Evolutionary conservation across 2,888 invertebrate genomes (phyloP).

Genomic region (Melanostoma mellinum): DNA sequence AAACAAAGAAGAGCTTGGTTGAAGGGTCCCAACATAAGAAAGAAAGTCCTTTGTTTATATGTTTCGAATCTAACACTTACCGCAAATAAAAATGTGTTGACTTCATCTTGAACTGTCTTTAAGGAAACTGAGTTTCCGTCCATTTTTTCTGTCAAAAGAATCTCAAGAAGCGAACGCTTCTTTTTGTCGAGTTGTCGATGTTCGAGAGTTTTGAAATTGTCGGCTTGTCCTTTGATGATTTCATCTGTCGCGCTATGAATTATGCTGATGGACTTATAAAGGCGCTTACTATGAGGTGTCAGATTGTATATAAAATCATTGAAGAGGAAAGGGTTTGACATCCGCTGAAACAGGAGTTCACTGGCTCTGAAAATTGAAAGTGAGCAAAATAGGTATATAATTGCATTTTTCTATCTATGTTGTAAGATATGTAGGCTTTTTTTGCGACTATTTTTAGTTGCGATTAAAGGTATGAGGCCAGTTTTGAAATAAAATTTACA

Average conservation of each 20-base stretch:
- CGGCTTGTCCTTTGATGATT: slow-evolving; percentile 76
- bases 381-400: too few relatives aligned
- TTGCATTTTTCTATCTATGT: not conserved
- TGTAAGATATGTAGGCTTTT: too few relatives aligned
- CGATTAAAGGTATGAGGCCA: too few relatives aligned
- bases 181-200: not conserved
- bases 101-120: slow-evolving; percentile 85
- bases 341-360: slow-evolving; percentile 78
- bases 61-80: slow-evolving; percentile 67
- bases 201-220: slow-evolving; percentile 31
- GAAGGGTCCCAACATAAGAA: not conserved
- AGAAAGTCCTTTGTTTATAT: too few relatives aligned
- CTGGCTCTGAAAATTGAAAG: slow-evolving; percentile 73
- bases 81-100: slow-evolving; percentile 82
- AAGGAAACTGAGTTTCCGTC: slow-evolving; percentile 83
- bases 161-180: slow-evolving; percentile 83
- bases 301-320: slow-evolving; percentile 77
- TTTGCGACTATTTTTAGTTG: too few relatives aligned
- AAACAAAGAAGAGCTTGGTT: too few relatives aligned
- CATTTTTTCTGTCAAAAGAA: slow-evolving; percentile 83
- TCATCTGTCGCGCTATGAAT: slow-evolving; percentile 78
- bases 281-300: slow-evolving; percentile 75
- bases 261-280: slow-evolving; percentile 74
- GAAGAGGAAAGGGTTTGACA: slow-evolving; percentile 79
- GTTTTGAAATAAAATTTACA: too few relatives aligned